These are phyloP conservation scores for Sebastes variabilis DNA, from an alignment of 2,797 vertebrate genomes.

Conservation along the genomic window DNA sequence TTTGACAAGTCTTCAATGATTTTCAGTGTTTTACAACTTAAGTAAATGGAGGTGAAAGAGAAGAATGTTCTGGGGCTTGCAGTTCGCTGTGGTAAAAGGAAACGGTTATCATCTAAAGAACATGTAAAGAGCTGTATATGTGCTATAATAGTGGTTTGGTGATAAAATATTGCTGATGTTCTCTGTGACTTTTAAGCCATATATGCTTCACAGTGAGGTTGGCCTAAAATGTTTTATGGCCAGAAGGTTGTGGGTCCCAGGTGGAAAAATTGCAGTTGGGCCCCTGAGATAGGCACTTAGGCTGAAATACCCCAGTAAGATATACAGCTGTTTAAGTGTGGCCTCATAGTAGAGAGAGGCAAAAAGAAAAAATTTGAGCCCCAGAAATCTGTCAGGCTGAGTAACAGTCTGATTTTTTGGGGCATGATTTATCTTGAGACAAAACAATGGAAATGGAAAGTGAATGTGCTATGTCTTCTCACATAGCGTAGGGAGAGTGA, in stretches of 20 bases:
- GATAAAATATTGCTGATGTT: constrained; percentile 26
- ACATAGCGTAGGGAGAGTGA: constrained; percentile 1
- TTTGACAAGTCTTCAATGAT: constrained; percentile 10
- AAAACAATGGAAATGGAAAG: constrained; percentile 1
- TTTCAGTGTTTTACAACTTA: not conserved
- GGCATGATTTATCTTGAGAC: not conserved
- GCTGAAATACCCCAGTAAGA: constrained; percentile 37
- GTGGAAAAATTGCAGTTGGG: constrained; percentile 30
- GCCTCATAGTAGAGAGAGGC: constrained; percentile 12
- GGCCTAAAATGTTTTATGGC: constrained; percentile 39
- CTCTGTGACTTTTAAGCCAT: not conserved
- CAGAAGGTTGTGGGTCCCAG: constrained; percentile 33
- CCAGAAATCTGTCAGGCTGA: constrained; percentile 8
- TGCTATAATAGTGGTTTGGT: not conserved
- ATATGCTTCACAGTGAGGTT: constrained; percentile 13
- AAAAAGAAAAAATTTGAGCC: constrained; percentile 2
- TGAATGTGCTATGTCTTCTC: not conserved
- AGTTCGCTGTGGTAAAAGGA: constrained; percentile 2
- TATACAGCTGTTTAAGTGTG: constrained; percentile 45
- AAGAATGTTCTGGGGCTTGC: not conserved
- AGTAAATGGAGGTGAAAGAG: not conserved
- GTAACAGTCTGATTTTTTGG: not conserved
- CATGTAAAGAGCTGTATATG: not conserved
- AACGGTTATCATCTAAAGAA: not conserved
- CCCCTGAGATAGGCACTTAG: constrained; percentile 53